Base-by-base conservation (phyloP, 2,888 invertebrate species). In the Callyntrura sp. region DNA sequence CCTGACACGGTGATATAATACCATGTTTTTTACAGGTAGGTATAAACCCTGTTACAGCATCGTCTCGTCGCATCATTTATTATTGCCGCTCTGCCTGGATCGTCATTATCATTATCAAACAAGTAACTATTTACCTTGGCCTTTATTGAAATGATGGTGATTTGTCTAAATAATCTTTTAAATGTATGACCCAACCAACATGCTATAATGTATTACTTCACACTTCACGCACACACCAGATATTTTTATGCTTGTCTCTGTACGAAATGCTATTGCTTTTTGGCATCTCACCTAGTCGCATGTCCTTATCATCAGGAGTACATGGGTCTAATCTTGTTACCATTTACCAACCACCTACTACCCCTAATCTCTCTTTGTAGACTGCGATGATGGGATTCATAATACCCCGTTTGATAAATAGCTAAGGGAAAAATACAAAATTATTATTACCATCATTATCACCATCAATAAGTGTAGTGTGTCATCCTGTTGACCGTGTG, bases 41-140 rank as follows among this genome's bases (percentile, higher is more conserved):
- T 51, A 14, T 51, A 12, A 51, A 12, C 51, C 12, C 1, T n/a
- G 51, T 14, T 51, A 12, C 5, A 51, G 14, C 51, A 51, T 51
- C 51, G 51, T 51, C 51, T 14, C 51, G 51, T 51, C 51, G 1
- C 51, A 51, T 11, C n/a, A 51, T 51, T 14, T n/a, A 51, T 51
- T 14, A 2, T 12, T 55, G 3, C 55, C 55, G 12, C 48, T 6
- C 35, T 35, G 35, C 35, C 35, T 35, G 35, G 35, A 35, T 35
- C 51, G n/a, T 51, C 9, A 12, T 51, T 51, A 12, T 51, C 14
- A 51, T 14, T 8, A 51, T 2, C 12, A 51, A 51, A 51, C n/a
- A 25, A 25, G 23, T 25, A 25, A 62, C 62, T 65, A 65, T 65
- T 65, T 65, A 65, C 65, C 65, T 65, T 65, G 65, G 65, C 65